phyloP scores from a whole-genome alignment of 1,140 invertebrate species.

The Hetaerina americana region DNA sequence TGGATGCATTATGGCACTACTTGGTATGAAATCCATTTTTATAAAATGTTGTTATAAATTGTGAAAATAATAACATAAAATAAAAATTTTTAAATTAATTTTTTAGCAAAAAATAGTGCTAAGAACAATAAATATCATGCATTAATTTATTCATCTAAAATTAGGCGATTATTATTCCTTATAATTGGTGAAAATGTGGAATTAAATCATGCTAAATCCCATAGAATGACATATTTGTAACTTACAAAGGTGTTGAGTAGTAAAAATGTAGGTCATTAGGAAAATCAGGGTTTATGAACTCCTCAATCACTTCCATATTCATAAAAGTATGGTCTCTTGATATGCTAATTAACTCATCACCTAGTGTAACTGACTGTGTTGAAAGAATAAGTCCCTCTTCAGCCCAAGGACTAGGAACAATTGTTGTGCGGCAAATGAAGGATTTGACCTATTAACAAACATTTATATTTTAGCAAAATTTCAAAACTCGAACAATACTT shows the following conservation, averaged over 20 bases:
- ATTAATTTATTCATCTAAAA: no score
- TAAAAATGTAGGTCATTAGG: conserved; percentile 30
- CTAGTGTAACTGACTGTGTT: conserved; percentile 36
- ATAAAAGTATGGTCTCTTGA: conserved; percentile 24
- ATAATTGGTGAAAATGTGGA: no score
- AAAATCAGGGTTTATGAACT: conserved; percentile 19
- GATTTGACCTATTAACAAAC: conserved; percentile 13
- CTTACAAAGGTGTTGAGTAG: conserved; percentile 30
- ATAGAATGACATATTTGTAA: conserved; percentile 3
- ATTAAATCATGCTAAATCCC: no score
- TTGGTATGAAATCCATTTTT: no score
- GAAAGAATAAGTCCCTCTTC: conserved; percentile 25
- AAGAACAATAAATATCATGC: no score
- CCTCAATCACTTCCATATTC: conserved; percentile 25
- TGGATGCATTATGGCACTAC: no score
- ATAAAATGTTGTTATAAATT: no score
- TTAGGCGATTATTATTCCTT: no score
- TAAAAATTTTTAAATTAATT: no score
- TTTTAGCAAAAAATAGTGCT: no score
- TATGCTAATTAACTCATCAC: conserved; percentile 35
- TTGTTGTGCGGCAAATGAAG: conserved; percentile 35
- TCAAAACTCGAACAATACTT: neutral
- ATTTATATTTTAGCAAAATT: no score
- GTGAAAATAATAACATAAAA: no score
- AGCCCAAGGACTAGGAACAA: conserved; percentile 28